Base-by-base conservation (phyloP, 64 coral and sea anemone genomes). In the Actinia tenebrosa region DNA sequence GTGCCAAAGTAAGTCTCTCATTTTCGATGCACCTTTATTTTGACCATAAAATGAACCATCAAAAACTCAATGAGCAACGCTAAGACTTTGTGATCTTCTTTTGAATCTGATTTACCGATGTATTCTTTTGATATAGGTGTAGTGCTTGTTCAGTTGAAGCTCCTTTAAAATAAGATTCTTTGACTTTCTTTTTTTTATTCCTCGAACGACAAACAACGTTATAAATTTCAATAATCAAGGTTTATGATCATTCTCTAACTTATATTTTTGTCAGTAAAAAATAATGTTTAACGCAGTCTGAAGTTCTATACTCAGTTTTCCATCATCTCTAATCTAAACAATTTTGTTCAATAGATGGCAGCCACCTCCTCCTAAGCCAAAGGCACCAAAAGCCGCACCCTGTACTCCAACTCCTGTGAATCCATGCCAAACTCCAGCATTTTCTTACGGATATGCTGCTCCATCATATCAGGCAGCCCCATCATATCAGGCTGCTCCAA, bases 361-460 rank as follows among this genome's bases (percentile, higher is more conserved):
- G 72, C 86, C 71, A 79, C 87, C 79, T 17, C 78, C 79, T 22
- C 78, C 87, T 15, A 83, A 30, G 59, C 87, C 88, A 72, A 84
- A 84, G 63, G 23, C 69, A 75, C 69, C 69, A 26, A 30, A 30
- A 75, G 23, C 69, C 37, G 69, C 79, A 80, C 87, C 87, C 4
- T 81, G 75, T 16, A 89, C 27, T 20, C 87, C 77, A 61, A 59
- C 87, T 82, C n/a, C 58, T 17, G 45, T 43, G 15, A 82, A 80
- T 42, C 78, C 90, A 18, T 92, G 90, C 44, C 75, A 56, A 82
- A 78, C 90, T 22, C 86, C 77, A 22, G 47, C 89, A 25, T 86
- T 68, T 37, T 60, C 54, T 80, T 86, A 91, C n/a, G 84, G 83
- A 19, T 53, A 53, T 52, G 20, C 46, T 52, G 20, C 46, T 8